phyloP scores from a whole-genome alignment of 2,797 vertebrate species.

The Heliangelus exortis region DNA sequence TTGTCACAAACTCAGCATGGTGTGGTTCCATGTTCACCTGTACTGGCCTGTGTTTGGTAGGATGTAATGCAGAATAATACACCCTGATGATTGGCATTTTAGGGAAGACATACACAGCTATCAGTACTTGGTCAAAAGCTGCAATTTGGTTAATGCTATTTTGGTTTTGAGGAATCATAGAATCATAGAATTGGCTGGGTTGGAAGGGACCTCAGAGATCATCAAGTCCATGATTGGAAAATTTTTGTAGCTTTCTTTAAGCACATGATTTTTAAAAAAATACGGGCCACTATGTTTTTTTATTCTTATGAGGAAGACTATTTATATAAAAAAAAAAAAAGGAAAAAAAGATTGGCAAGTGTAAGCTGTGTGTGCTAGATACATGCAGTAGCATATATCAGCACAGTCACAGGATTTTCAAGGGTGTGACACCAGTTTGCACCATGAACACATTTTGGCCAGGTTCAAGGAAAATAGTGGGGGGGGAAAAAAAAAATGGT shows the following conservation, averaged over 20 bases:
- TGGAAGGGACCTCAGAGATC: no score
- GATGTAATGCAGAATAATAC: neutral
- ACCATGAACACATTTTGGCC: neutral
- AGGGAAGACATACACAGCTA: neutral
- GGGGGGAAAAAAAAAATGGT: neutral
- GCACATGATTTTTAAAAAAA: fast-evolving
- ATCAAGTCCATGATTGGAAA: neutral
- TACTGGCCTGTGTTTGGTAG: neutral
- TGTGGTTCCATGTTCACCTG: neutral
- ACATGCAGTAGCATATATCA: neutral
- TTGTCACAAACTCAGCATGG: neutral
- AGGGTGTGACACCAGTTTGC: neutral
- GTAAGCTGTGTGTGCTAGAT: neutral
- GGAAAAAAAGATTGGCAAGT: neutral
- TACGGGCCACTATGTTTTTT: neutral
- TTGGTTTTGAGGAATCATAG: neutral
- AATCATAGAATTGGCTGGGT: no score
- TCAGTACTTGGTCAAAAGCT: neutral
- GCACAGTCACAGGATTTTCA: neutral
- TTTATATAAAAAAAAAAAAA: neutral
- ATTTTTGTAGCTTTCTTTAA: neutral
- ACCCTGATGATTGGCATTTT: neutral
- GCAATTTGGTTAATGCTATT: neutral
- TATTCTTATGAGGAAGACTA: neutral
- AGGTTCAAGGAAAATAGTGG: neutral